Evolutionary conservation across 2,888 invertebrate genomes (phyloP).

Genomic region (Argynnis bischoffii): DNA sequence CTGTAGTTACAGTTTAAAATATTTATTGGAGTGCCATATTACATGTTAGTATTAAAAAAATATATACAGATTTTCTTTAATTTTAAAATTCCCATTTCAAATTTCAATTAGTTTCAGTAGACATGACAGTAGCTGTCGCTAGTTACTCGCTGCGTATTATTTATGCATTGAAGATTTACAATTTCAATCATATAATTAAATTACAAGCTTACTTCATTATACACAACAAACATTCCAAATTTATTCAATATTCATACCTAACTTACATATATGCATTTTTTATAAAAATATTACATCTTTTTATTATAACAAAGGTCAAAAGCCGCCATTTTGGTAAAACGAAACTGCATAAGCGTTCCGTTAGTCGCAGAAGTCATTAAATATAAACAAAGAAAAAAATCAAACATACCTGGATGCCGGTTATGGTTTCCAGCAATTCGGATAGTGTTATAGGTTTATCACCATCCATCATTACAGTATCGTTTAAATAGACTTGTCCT

Average conservation of each 20-base stretch:
- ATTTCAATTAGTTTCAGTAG: neutral
- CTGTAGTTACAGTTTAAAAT: neutral
- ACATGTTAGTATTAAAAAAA: neutral
- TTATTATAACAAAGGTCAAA: neutral
- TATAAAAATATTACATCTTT: neutral
- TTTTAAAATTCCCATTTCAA: neutral
- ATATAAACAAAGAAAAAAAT: slow-evolving; percentile 33
- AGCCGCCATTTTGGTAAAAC: slow-evolving; percentile 59
- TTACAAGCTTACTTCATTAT: neutral
- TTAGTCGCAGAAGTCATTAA: slow-evolving; percentile 63
- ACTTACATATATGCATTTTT: neutral
- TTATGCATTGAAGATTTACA: neutral
- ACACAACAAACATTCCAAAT: neutral
- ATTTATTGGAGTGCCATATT: neutral
- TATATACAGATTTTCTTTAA: neutral
- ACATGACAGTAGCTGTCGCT: slow-evolving; percentile 6
- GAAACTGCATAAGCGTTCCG: slow-evolving; percentile 69
- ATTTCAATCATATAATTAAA: neutral
- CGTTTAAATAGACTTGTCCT: slow-evolving; percentile 71
- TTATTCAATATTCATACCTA: neutral
- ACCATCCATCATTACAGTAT: slow-evolving; percentile 75
- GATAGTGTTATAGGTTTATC: slow-evolving; percentile 69
- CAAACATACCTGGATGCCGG: slow-evolving; percentile 65
- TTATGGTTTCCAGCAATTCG: slow-evolving; percentile 67
- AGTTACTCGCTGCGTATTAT: neutral